Percentiles rank a stretch among this genome's conserved stretches.
Conservation (phyloP, 2,113 vertebrate species). For the Perccottus glenii region DNA sequence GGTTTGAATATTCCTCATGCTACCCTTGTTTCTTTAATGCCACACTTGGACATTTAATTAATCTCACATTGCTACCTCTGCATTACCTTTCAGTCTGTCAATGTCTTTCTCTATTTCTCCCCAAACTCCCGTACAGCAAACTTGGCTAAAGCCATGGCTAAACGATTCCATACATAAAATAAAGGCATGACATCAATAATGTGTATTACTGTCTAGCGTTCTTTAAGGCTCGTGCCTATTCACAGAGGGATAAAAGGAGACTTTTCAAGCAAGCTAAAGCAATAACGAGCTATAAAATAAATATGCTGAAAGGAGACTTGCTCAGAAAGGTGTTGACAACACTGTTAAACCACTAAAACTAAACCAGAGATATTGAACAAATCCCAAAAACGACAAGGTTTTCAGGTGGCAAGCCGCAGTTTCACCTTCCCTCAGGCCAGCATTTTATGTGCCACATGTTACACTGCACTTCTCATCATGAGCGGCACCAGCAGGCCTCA, state of each 20-base stretch:
- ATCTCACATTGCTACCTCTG: conserved; percentile 62
- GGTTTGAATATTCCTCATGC: conserved; percentile 49
- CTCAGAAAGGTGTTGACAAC: conserved; percentile 64
- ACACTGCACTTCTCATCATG: conserved; percentile 49
- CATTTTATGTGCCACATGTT: conserved; percentile 65
- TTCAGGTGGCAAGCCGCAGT: conserved; percentile 57
- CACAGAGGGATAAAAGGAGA: conserved; percentile 60
- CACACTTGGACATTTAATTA: conserved; percentile 58
- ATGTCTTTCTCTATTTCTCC: conserved; percentile 46
- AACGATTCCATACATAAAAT: conserved; percentile 78
- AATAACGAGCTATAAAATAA: conserved; percentile 66
- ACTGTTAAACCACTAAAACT: conserved; percentile 54
- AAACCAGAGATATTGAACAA: conserved; percentile 39
- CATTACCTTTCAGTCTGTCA: conserved; percentile 59
- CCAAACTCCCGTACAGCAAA: conserved; percentile 50
- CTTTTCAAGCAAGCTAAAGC: conserved; percentile 69
- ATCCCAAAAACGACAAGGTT: conserved; percentile 42
- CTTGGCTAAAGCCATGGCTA: conserved; percentile 68
- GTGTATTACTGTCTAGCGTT: conserved; percentile 56
- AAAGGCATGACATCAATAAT: conserved; percentile 65
- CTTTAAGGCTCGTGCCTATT: conserved; percentile 60
- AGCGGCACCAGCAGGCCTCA: conserved; percentile 31
- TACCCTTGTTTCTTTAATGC: conserved; percentile 45
- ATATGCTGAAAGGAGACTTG: conserved; percentile 55
- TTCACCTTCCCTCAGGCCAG: conserved; percentile 57